Evolutionary conservation across 1,140 invertebrate species (phyloP).

Genomic region (Hylaeus volcanicus): DNA sequence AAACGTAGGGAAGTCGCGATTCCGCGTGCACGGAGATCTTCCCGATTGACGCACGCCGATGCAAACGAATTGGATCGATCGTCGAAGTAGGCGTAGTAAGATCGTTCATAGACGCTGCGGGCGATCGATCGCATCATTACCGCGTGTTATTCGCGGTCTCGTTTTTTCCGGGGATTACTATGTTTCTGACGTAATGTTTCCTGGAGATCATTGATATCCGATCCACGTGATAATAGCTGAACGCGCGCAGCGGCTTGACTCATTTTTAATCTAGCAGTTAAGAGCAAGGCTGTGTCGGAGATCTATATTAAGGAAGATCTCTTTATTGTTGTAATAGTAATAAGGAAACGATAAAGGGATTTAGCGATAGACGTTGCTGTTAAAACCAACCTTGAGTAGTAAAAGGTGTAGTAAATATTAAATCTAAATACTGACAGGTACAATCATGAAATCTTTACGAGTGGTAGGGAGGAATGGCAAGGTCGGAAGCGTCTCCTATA

Average conservation of each 20-base stretch:
- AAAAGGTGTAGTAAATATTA: too few relatives aligned
- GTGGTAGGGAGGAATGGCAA: too few relatives aligned
- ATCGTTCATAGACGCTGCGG: constrained; percentile 2
- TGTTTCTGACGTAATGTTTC: constrained; percentile 38
- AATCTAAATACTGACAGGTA: too few relatives aligned
- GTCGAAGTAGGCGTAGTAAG: neutral
- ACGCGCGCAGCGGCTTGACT: neutral
- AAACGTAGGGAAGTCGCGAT: neutral
- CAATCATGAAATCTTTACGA: too few relatives aligned
- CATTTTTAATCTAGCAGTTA: constrained; percentile 12
- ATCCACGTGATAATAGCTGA: too few relatives aligned
- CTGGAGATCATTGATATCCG: constrained; percentile 47
- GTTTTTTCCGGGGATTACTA: neutral
- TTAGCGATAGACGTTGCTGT: too few relatives aligned
- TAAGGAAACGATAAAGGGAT: too few relatives aligned
- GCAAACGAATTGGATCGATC: constrained; percentile 40
- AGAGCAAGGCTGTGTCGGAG: neutral
- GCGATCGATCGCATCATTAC: constrained; percentile 16
- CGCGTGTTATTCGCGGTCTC: constrained; percentile 5
- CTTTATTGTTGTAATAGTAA: too few relatives aligned
- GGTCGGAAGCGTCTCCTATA: too few relatives aligned
- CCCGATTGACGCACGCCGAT: neutral
- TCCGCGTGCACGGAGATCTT: constrained; percentile 18
- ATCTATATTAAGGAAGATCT: too few relatives aligned
- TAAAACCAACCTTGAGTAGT: too few relatives aligned